phyloP scores from a whole-genome alignment of 2,113 vertebrate genomes.

The Coptodon rendalli region DNA sequence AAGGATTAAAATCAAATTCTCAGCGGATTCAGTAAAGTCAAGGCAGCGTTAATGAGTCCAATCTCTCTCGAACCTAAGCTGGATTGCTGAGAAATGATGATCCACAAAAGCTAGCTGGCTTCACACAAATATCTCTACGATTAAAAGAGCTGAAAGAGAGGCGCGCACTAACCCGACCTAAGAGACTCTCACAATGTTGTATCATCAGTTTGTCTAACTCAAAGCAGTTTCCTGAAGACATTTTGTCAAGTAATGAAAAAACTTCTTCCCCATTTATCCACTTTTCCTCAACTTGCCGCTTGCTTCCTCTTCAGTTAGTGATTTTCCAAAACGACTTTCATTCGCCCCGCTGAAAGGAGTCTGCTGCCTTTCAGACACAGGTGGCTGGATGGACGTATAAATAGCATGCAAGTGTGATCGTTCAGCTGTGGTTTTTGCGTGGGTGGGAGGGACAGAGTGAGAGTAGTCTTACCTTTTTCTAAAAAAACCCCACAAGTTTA shows the following conservation, averaged over 20 bases:
- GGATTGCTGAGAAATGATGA: slow-evolving; percentile 24
- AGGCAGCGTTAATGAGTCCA: slow-evolving; percentile 21
- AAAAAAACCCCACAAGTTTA: background rate
- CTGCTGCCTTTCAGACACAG: slow-evolving; percentile 49
- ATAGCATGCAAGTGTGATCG: slow-evolving; percentile 30
- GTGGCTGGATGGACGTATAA: slow-evolving; percentile 45
- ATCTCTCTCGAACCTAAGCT: slow-evolving; percentile 4
- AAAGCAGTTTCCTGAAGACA: slow-evolving; percentile 18
- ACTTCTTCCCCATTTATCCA: slow-evolving; percentile 1
- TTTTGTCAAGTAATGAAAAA: slow-evolving; percentile 8
- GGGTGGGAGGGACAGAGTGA: background rate
- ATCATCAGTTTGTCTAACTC: background rate
- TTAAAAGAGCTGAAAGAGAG: background rate
- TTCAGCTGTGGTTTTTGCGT: slow-evolving; percentile 16
- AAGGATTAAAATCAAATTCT: slow-evolving; percentile 6
- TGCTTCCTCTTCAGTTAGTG: slow-evolving; percentile 11
- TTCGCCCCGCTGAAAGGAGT: slow-evolving; percentile 16
- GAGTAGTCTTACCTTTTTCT: background rate
- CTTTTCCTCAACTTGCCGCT: slow-evolving; percentile 12
- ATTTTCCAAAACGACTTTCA: slow-evolving; percentile 17
- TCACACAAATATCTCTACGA: background rate
- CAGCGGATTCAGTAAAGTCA: slow-evolving; percentile 9
- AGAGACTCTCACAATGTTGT: background rate
- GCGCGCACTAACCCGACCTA: background rate
- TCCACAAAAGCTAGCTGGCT: slow-evolving; percentile 8